Evolutionary conservation across 2,797 vertebrate genomes (phyloP), one percentile per base, ranked within the genome.

Genomic region (Sebastiscus tertius): DNA sequence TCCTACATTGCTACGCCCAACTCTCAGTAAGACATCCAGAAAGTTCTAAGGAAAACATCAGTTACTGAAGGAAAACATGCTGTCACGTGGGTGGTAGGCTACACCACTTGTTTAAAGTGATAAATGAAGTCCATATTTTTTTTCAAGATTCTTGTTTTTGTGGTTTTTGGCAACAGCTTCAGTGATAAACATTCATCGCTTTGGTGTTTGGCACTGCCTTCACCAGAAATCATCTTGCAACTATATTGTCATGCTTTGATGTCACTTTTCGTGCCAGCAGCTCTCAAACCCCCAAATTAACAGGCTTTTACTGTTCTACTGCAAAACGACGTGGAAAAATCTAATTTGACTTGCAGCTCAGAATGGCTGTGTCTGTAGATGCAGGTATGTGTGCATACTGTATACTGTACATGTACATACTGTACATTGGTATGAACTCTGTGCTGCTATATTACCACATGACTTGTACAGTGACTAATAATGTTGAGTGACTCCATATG

Each of bases 41-140:
- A 72, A 75, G 55, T 75, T 66, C 9, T 56, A 55, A 80, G 4
- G 42, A 34, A 67, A 62, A 72, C 20, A 46, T 67, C 16, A 77
- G 60, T 83, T 73, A 77, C 61, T 62, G 14, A 77, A 76, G 55
- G 65, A 83, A 91, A 88, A 84, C 80, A 83, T 68, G 72, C 52
- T 82, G 82, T 89, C 78, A 82, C 60, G 75, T 87, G 87, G 88
- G 88, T 89, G 86, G 87, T 80, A 54, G 20, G 52, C n/a, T 22
- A 78, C 81, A 63, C 82, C 71, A 68, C 65, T 86, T 86, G 69
- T 83, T 89, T 78, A 79, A 87, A 83, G 74, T 85, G 81, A 87
- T 80, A 87, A 90, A 91, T 86, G 36, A 81, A 88, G 70, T 85
- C 84, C 81, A 89, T 78, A 73, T 87, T 89, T 89, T 80, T 77